A percentile compares a stretch with the other conserved stretches of the same genome.
Evolutionary conservation across 2,797 vertebrate species (phyloP).

Genomic region (Orientallactaga sibirica): DNA sequence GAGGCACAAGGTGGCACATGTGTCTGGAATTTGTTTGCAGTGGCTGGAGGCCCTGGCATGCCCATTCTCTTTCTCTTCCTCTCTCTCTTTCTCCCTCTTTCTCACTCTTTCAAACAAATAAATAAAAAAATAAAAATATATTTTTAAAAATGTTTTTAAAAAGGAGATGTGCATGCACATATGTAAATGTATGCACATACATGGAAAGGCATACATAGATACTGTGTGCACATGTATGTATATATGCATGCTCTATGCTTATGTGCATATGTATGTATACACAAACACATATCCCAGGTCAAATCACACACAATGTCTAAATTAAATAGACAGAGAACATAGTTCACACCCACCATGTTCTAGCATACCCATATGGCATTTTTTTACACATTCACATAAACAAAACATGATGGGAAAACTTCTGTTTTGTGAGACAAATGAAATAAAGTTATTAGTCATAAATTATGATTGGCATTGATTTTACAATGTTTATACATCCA

Average conservation of each 20-base stretch:
- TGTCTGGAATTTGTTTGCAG: too few relatives aligned
- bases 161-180: background rate
- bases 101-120: too few relatives aligned
- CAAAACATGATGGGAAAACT: background rate
- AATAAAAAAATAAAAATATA: too few relatives aligned
- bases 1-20: too few relatives aligned
- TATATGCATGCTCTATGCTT: too few relatives aligned
- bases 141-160: too few relatives aligned
- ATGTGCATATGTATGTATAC: background rate
- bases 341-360: background rate
- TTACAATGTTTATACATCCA: background rate
- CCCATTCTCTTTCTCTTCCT: too few relatives aligned
- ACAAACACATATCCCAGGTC: background rate
- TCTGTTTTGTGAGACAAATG: background rate
- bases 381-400: constrained; percentile 41
- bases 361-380: background rate
- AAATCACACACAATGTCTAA: constrained; percentile 3
- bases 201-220: too few relatives aligned
- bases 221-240: background rate
- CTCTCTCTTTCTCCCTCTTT: too few relatives aligned
- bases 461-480: background rate
- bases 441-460: background rate
- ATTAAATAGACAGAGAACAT: background rate
- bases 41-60: too few relatives aligned
- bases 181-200: background rate